Base-by-base conservation (phyloP, 2,113 vertebrate species). In the Eretmodus cyanostictus region DNA sequence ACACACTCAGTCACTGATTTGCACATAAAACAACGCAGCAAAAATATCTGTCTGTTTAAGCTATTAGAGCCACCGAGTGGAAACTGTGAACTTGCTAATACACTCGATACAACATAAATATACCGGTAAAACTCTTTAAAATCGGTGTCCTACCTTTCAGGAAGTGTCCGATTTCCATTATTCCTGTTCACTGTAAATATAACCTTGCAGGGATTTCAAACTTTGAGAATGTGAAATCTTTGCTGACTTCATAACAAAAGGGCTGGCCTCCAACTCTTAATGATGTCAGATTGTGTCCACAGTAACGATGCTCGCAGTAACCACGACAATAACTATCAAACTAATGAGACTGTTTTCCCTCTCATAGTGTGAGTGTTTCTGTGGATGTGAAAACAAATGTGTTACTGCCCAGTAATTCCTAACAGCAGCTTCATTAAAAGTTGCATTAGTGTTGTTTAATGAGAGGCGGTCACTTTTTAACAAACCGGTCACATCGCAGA, bases 361-460 rank as follows among this genome's bases (percentile, higher is more conserved):
- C 81, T 80, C 78, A 2, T 17, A 53, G 45, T 17, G n/a, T 0
- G 4, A 45, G 87, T 12, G 17, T 29, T 16, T 86, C 45, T 47
- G 82, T 40, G 36, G 51, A 81, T 36, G 80, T 34, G 66, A 9
- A 22, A 14, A 38, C n/a, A 27, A 42, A 81, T 31, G 83, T 36
- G 82, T 17, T 45, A 31, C 59, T 82, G 89, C 80, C 57, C 71
- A 22, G 84, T 86, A 71, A 92, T 81, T 93, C 86, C 57, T 14
- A 24, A 55, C 9, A 55, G 55, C 92, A 76, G 85, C 86, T 89
- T 93, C 91, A 93, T 94, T 93, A 93, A 88, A 91, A 89, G 84
- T 86, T 54, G 84, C 80, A 91, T 89, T 78, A 90, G 85, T 9
- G 84, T 36, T 17, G 86, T 89, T 88, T 93, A 89, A 94, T 93